Percentiles rank a stretch among this genome's conserved stretches.
Conservation (phyloP, 1,140 invertebrate species). For the Zaprionus tsacasi region DNA sequence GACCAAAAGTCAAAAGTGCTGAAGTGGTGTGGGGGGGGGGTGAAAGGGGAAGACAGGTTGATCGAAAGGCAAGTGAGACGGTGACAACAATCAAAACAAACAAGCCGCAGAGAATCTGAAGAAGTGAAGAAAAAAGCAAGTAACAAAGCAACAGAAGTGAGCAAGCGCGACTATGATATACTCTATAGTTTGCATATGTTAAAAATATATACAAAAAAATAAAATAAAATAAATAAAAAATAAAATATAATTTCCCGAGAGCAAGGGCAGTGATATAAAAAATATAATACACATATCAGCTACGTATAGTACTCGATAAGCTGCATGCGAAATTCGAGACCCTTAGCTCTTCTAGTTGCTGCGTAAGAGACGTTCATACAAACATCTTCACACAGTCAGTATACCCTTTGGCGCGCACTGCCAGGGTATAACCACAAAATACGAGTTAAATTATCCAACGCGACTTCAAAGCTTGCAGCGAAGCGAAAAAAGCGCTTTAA, state of each 20-base stretch:
- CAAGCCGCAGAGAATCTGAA: slow-evolving; percentile 21
- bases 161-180: background rate
- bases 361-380: background rate
- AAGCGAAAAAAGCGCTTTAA: slow-evolving; percentile 40
- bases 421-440: slow-evolving; percentile 32
- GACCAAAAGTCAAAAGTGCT: background rate
- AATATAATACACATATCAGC: background rate
- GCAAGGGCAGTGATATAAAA: too few relatives aligned
- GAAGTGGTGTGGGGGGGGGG: background rate
- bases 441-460: slow-evolving; percentile 41
- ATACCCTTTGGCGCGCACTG: background rate
- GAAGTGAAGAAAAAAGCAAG: background rate
- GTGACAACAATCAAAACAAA: slow-evolving; percentile 44
- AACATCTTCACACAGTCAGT: background rate
- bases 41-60: background rate
- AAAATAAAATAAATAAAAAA: too few relatives aligned
- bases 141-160: background rate
- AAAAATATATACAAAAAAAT: background rate
- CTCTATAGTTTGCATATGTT: background rate
- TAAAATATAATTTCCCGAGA: too few relatives aligned
- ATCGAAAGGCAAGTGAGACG: background rate
- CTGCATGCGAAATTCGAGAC: background rate
- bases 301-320: background rate
- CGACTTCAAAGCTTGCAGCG: slow-evolving; percentile 29
- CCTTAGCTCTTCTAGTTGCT: background rate